Conservation (phyloP, 2,113 vertebrate species). For the Chloroceryle aenea region DNA sequence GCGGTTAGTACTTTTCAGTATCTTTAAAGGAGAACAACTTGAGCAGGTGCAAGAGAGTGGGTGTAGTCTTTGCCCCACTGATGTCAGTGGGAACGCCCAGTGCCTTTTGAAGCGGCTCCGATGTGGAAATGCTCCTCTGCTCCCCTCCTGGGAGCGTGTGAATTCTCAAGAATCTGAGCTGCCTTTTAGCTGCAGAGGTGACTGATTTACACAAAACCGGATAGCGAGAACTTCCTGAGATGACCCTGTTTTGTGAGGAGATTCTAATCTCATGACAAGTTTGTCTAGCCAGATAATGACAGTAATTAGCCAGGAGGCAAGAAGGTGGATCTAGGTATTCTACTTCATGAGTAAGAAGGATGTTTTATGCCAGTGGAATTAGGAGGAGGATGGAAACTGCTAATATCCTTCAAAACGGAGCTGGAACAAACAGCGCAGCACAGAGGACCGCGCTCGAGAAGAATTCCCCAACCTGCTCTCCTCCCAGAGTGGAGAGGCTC, state of each 20-base stretch:
- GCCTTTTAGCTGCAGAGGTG: slow-evolving; percentile 31
- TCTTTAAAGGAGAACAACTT: not conserved
- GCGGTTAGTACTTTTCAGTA: not conserved
- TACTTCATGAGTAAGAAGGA: slow-evolving; percentile 38
- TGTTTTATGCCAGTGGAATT: slow-evolving; percentile 50
- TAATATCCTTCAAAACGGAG: not conserved
- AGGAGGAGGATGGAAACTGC: slow-evolving; percentile 32
- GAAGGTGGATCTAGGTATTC: slow-evolving; percentile 53
- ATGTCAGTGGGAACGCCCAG: not conserved
- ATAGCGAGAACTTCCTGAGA: slow-evolving; percentile 41
- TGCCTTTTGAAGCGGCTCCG: not conserved
- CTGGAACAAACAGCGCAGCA: not conserved
- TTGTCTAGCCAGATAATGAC: slow-evolving; percentile 65
- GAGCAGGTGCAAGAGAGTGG: slow-evolving; percentile 17
- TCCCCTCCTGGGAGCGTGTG: slow-evolving; percentile 5
- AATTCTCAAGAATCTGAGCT: not conserved
- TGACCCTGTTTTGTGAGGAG: slow-evolving; percentile 52
- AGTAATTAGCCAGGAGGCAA: slow-evolving; percentile 54
- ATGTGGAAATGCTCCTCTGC: slow-evolving; percentile 17
- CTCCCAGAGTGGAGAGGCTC: rapidly evolving
- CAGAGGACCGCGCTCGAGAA: not conserved
- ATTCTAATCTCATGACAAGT: slow-evolving; percentile 43
- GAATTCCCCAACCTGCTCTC: not conserved
- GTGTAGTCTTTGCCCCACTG: not conserved
- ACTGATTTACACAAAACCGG: slow-evolving; percentile 53